Evolutionary conservation across 1,140 invertebrate species (phyloP).

Genomic region (Drosophila eugracilis): DNA sequence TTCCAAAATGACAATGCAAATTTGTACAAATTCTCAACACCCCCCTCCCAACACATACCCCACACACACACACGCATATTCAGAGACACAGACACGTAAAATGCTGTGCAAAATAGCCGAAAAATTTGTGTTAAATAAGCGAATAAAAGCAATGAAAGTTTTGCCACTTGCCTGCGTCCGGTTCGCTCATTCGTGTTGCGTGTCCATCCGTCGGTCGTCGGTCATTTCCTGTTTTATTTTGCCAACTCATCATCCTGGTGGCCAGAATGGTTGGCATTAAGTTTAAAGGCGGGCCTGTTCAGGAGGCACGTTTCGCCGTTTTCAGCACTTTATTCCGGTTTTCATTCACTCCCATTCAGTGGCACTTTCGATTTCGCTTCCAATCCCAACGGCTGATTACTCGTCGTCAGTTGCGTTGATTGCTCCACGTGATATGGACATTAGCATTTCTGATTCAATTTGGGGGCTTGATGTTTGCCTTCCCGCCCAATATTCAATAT

Average conservation of each 20-base stretch:
- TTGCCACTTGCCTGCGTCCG: conserved; percentile 67
- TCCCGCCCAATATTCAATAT: conserved; percentile 38
- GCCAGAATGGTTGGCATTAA: conserved; percentile 34
- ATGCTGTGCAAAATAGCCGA: conserved; percentile 63
- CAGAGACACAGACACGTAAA: conserved; percentile 35
- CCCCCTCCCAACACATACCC: neutral
- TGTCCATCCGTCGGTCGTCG: conserved; percentile 35
- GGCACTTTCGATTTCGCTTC: conserved; percentile 41
- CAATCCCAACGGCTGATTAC: conserved; percentile 39
- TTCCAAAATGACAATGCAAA: conserved; percentile 71
- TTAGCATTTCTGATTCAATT: conserved; percentile 74
- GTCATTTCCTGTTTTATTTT: conserved; percentile 63
- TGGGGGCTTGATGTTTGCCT: conserved; percentile 52
- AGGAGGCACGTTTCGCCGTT: conserved; percentile 51
- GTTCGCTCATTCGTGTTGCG: conserved; percentile 12
- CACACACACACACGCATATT: neutral
- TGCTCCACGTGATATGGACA: conserved; percentile 49
- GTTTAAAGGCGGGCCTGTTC: conserved; percentile 59
- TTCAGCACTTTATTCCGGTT: conserved; percentile 38
- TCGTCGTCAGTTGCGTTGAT: conserved; percentile 52
- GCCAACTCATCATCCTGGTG: conserved; percentile 68
- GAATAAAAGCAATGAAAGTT: conserved; percentile 78
- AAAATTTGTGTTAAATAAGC: conserved; percentile 81
- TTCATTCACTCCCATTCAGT: conserved; percentile 30
- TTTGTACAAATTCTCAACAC: conserved; percentile 49